Evolutionary conservation across 2,113 vertebrate genomes (phyloP), one percentile per base, ranked within the genome.

Genomic region (Ctenodactylus gundi): DNA sequence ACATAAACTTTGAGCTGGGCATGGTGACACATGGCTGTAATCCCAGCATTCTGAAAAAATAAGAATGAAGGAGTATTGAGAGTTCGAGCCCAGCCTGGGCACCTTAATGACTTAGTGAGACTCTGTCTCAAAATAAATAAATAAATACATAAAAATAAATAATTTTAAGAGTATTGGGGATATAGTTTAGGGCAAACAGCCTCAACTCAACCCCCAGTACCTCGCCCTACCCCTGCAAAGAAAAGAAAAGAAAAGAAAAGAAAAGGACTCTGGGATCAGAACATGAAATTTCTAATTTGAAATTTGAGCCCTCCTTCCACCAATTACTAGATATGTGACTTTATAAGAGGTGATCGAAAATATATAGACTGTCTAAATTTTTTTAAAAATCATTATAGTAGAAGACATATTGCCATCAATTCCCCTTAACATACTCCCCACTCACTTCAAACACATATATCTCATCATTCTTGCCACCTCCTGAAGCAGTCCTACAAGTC

Each of bases 251-350:
- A 21, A 68, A 39, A 21, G 18, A 36, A 62, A 31, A 62, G 31
- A 62, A 31, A 62, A 13, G 85, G 21, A 31, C 15, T 76, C 93
- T 89, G n/a, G 68, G 80, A 41, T 18, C 68, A 85, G 67, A 94
- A 85, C n/a, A 92, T 77, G 34, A 93, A 88, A 91, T 89, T 81
- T 93, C 78, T 76, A 91, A 77, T 80, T 93, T n/a, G n/a, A 96
- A 73, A 44, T 17, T 60, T 72, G 6, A 92, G 88, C 18, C 84
- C 86, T 64, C 57, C 80, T 92, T 82, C 36, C 51, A 95, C 72
- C 94, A 85, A 60, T 36, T 95, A 91, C 41, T 58, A 88, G 82
- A 77, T 44, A 96, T 13, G 1, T 39, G 23, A 83, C 85, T 80
- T 2, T 82, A 77, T n/a, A n/a, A n/a, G n/a, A n/a, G n/a, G n/a